Base-by-base conservation (phyloP, 2,797 vertebrate species). In the Smutsia gigantea region DNA sequence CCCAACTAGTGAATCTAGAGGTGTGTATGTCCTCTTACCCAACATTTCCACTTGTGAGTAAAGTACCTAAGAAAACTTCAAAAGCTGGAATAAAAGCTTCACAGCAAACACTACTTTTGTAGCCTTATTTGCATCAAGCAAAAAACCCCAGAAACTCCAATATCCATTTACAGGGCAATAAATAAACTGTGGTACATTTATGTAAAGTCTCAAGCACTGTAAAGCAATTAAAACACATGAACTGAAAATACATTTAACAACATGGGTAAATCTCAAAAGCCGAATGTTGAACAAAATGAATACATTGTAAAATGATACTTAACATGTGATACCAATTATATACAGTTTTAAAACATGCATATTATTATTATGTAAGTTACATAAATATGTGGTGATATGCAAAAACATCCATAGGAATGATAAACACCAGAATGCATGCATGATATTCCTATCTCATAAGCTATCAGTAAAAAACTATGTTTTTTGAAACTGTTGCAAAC, bases 171-270 rank as follows among this genome's bases (percentile, higher is more conserved):
- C 4, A 79, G 53, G 1, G 72, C 9, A 66, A 69, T 9, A 87
- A 7, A 94, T 79, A 87, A 39, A 84, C 75, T n/a, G 31, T 37
- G 39, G 17, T 74, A 23, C 15, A 61, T 71, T 61, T 81, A 46
- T 27, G 34, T 46, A 87, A 92, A 37, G 13, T 55, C 79, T 57
- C 86, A 92, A 59, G 17, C 25, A 72, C 27, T 93, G 37, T 81
- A 25, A 82, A 81, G 19, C 72, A 89, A 25, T 53, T 90, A 87
- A 92, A 90, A 59, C 79, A 85, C 95, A 81, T 55, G 46, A 78
- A 94, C 39, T 81, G 51, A 87, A 85, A 64, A 63, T 59, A 39
- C 72, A 84, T 61, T 46, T 64, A 75, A 81, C 17, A 89, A 39
- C 51, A 53, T 59, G 27, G 69, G 74, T 42, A 72, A 92, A 75